Evolutionary conservation across 1,140 invertebrate species (phyloP).

Genomic region (Dufourea novaeangliae): DNA sequence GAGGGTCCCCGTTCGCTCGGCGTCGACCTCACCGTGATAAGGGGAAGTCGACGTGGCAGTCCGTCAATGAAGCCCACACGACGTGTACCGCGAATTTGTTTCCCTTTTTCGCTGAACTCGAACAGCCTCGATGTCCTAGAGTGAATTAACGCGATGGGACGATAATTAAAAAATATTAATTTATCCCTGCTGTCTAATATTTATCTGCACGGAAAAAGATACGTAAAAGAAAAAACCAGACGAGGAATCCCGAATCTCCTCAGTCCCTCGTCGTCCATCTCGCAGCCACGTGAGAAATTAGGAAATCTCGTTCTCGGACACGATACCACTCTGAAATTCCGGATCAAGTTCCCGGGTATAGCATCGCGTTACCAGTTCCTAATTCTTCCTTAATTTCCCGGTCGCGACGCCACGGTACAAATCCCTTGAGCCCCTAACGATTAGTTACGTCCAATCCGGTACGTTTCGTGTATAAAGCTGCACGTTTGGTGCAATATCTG

Average conservation of each 20-base stretch:
- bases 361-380: constrained; percentile 34
- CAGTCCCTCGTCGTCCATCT: neutral
- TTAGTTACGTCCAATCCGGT: too few species aligned
- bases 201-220: neutral
- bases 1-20: constrained; percentile 1
- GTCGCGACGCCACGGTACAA: too few species aligned
- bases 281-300: constrained; percentile 11
- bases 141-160: neutral
- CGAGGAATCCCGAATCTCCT: neutral
- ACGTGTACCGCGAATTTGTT: neutral
- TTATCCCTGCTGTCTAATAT: too few species aligned
- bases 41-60: neutral
- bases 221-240: neutral
- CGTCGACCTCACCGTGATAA: constrained; percentile 6
- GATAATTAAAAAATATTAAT: neutral
- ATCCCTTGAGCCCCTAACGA: too few species aligned
- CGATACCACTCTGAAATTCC: constrained; percentile 12
- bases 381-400: constrained; percentile 17
- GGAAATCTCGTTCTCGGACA: neutral
- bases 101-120: neutral
- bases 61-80: neutral
- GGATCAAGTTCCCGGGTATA: constrained; percentile 16
- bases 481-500: too few species aligned
- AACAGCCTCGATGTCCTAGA: neutral
- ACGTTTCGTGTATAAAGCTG: too few species aligned